Base-by-base conservation (phyloP, 2,888 invertebrate species). In the Drosophila kokeensis region DNA sequence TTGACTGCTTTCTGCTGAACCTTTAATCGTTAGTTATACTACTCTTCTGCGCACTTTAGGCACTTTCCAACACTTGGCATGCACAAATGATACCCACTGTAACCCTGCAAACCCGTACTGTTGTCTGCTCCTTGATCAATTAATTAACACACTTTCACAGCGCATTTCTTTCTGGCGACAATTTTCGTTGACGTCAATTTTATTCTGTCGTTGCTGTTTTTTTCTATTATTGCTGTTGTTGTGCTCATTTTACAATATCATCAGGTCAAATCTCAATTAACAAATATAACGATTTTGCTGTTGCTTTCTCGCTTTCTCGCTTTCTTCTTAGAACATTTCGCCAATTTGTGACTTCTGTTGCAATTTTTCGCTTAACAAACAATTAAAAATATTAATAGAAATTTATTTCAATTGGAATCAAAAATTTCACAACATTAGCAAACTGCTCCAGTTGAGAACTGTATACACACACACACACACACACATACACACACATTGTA, bases 381-480 rank as follows among this genome's bases (percentile, higher is more conserved):
- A 87, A 87, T 90, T 87, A 87, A 87, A 90, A 87, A 86, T 80
- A 90, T 87, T 87, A 87, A 87, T 87, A 88, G 90, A 86, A 87
- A 87, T 87, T 87, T 87, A 87, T 87, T 90, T 87, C 87, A 87
- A 87, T 87, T 87, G 90, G 82, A 87, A 87, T 90, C 87, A 87
- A 87, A 87, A 87, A 87, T 82, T 87, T 89, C 82, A 79, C 80
- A 83, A 59, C 73, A 79, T 81, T 76, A 76, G 63, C 60, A 59
- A 36, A 49, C 21, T 63, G 68, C 40, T 66, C 72, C 30, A 76
- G 21, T 72, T 72, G 54, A n/a, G 29, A 48, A 55, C 18, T 18
- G 27, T 36, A 18, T 36, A 52, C 13, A n/a, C 15, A 52, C 6
- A 50, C 8, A 36, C 3, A 6, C 15, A 32, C 7, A 53, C 15